A percentile compares a stretch with the other conserved stretches of the same genome.
phyloP scores from a whole-genome alignment of 2,888 invertebrate species.

The Anoplius nigerrimus region DNA sequence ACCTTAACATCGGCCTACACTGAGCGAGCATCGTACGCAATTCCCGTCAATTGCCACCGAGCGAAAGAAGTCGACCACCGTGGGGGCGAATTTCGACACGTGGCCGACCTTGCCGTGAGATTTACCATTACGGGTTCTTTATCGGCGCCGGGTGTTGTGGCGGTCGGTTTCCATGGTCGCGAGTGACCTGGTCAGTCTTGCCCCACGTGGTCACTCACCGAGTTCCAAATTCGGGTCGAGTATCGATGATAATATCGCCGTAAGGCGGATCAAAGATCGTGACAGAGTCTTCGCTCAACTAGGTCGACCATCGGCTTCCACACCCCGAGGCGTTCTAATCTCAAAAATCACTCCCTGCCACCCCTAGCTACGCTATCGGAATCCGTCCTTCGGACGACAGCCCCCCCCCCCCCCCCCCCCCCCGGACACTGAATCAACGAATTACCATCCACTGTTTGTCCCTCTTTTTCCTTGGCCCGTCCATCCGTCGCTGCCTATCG shows the following conservation, averaged over 20 bases:
- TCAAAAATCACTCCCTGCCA: conserved; percentile 12
- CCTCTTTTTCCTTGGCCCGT: neutral
- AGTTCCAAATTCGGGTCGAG: conserved; percentile 55
- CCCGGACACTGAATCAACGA: too few relatives aligned
- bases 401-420: too few relatives aligned
- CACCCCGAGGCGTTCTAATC: conserved; percentile 9
- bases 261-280: conserved; percentile 39
- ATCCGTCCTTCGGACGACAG: too few relatives aligned
- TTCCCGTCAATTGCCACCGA: too few relatives aligned
- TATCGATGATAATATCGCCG: conserved; percentile 32
- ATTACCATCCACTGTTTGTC: conserved; percentile 9
- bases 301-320: too few relatives aligned
- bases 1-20: neutral
- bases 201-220: conserved; percentile 70
- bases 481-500: too few relatives aligned
- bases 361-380: too few relatives aligned
- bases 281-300: too few relatives aligned
- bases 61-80: too few relatives aligned
- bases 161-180: conserved; percentile 68
- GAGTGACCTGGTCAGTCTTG: conserved; percentile 73
- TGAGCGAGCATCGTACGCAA: neutral
- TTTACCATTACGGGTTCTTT: conserved; percentile 58
- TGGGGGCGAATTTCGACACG: conserved; percentile 42
- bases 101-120: conserved; percentile 68
- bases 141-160: conserved; percentile 65